Percentiles rank a stretch among this genome's conserved stretches.
Evolutionary conservation across 1,140 invertebrate genomes (phyloP).

Genomic region (Drosophila carrolli): DNA sequence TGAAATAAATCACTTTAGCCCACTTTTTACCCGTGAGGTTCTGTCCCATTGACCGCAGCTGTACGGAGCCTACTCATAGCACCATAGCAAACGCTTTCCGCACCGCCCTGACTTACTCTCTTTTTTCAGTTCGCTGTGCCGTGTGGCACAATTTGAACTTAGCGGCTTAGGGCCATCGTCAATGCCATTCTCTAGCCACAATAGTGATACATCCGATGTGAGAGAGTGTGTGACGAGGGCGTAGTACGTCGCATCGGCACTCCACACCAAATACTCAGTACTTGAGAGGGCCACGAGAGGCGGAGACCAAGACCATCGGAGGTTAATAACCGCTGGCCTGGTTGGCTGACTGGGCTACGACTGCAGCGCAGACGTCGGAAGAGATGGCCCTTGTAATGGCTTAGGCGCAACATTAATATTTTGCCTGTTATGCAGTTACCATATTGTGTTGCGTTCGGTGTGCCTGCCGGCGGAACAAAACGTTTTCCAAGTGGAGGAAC

Average conservation of each 20-base stretch:
- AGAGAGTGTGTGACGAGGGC: slow-evolving; percentile 23
- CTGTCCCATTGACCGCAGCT: slow-evolving; percentile 26
- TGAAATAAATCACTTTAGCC: slow-evolving; percentile 14
- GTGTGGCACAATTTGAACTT: slow-evolving; percentile 52
- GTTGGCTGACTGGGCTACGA: slow-evolving; percentile 36
- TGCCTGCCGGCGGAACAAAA: slow-evolving; percentile 45
- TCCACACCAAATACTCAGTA: slow-evolving; percentile 13
- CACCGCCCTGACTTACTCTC: slow-evolving; percentile 24
- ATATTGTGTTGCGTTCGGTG: slow-evolving; percentile 25
- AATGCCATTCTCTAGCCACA: slow-evolving; percentile 41
- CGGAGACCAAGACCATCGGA: slow-evolving; percentile 8
- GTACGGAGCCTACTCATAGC: slow-evolving; percentile 12
- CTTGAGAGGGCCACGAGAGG: slow-evolving; percentile 13
- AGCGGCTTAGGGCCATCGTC: slow-evolving; percentile 42
- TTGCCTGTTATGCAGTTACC: slow-evolving; percentile 52
- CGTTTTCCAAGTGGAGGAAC: slow-evolving; percentile 20
- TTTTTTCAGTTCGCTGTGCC: slow-evolving; percentile 16
- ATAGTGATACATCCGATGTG: slow-evolving; percentile 1
- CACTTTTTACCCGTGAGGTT: slow-evolving; percentile 4
- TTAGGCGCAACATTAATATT: slow-evolving; percentile 55
- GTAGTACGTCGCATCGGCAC: slow-evolving; percentile 34
- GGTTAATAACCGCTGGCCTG: slow-evolving; percentile 54
- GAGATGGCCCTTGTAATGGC: slow-evolving; percentile 54
- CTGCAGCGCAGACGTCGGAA: slow-evolving; percentile 31
- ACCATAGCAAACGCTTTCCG: slow-evolving; percentile 38